Evolutionary conservation across 2,797 vertebrate species (phyloP), one percentile per base, ranked within the genome.

Genomic region (Sebastes itinus): DNA sequence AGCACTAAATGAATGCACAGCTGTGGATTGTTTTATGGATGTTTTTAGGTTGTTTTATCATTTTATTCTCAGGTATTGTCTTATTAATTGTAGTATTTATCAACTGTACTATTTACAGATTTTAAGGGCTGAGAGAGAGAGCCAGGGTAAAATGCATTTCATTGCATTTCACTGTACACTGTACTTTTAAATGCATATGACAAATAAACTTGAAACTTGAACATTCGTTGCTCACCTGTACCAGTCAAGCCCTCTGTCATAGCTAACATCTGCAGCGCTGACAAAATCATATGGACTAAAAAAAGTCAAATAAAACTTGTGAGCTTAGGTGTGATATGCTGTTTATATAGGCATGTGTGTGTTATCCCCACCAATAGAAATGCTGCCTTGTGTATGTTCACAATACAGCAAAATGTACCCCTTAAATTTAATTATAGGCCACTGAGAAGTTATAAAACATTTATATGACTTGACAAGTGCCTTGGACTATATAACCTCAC

Each of bases 181-280:
- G 38, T 16, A 42, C 0, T 42, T 42, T 42, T 42, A 42, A 42
- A 42, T 42, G 14, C 38, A 42, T 42, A 42, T 42, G 14, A 42
- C 14, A 16, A 16, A 42, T 16, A 16, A 42, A 42, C 38, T 42
- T 42, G 38, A 42, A 13, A 3, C 14, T 42, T 42, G 14, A 42
- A 42, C 38, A 42, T 16, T 0, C 5, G 25, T 49, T 42, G 25
- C 97, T 96, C 96, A 99, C 98, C 97, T 98, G 97, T 99, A 98
- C 98, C 98, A 98, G 88, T 98, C 97, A 87, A 99, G 94, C 67
- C 98, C 97, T 78, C 95, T 94, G 82, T 97, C 96, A 89, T 98
- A 81, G 66, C 6, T 25, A 72, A 67, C 56, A 77, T 79, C 74
- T 63, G 58, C 59, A 42, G 66, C 20, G 0, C 38, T 42, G 0